These are phyloP conservation scores for Dendronephthya gigantea DNA, from an alignment of 64 coral and sea anemone species.

Conservation along the genomic window DNA sequence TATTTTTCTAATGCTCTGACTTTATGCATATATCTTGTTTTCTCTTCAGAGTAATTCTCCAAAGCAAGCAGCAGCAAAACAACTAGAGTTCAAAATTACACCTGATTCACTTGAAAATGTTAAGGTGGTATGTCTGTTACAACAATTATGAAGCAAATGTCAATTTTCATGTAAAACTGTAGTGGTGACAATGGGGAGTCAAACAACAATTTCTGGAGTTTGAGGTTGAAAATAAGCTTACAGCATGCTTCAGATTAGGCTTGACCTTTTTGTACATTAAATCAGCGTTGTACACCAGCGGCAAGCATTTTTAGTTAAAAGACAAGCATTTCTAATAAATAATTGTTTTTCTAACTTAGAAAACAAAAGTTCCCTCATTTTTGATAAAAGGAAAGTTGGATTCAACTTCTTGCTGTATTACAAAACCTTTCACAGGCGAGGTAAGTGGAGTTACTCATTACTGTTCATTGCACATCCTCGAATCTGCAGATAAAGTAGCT, in stretches of 20 bases:
- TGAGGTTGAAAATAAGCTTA: too few relatives aligned
- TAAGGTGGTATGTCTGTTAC: slow-evolving; percentile 55
- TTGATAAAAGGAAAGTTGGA: slow-evolving; percentile 79
- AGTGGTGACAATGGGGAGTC: too few relatives aligned
- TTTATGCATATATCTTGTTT: slow-evolving; percentile 13
- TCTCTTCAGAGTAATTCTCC: slow-evolving; percentile 13
- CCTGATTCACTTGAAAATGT: slow-evolving; percentile 95
- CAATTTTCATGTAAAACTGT: background rate
- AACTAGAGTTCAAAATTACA: slow-evolving; percentile 76
- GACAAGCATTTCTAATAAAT: too few relatives aligned
- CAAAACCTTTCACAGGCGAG: slow-evolving; percentile 90
- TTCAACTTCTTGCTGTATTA: slow-evolving; percentile 54
- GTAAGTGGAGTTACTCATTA: slow-evolving; percentile 19
- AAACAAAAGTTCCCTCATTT: slow-evolving; percentile 85
- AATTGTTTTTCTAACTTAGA: slow-evolving; percentile 36
- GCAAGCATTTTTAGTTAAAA: too few relatives aligned
- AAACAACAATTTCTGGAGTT: too few relatives aligned
- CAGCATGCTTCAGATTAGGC: too few relatives aligned
- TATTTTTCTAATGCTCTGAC: too few relatives aligned
- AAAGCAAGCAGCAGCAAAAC: slow-evolving; percentile 26
- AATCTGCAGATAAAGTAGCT: too few relatives aligned
- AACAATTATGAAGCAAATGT: background rate
- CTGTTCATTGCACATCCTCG: too few relatives aligned
- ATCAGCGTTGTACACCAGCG: too few relatives aligned
- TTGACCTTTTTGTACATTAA: too few relatives aligned